A percentile compares a stretch with the other conserved stretches of the same genome.
phyloP scores from a whole-genome alignment of 1,140 invertebrate genomes.

The Bombus cullumanus region DNA sequence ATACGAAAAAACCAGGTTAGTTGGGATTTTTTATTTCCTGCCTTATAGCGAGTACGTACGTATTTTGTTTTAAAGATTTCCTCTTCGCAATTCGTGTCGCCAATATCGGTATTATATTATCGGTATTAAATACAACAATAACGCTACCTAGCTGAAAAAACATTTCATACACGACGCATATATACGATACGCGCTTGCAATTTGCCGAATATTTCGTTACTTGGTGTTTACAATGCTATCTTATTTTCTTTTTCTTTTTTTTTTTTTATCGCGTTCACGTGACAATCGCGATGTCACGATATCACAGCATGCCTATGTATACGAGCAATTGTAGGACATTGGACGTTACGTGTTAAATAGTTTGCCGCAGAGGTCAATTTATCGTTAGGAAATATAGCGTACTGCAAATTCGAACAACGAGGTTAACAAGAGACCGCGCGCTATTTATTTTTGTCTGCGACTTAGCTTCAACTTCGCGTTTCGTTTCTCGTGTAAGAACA shows the following conservation, averaged over 20 bases:
- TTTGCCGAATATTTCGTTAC: too few species aligned
- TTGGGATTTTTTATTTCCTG: not conserved
- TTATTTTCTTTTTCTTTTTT: fast-evolving
- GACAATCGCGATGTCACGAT: constrained; percentile 29
- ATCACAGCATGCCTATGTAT: not conserved
- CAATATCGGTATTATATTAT: too few species aligned
- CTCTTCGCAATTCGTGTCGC: too few species aligned
- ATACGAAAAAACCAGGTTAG: not conserved
- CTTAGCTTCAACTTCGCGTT: not conserved
- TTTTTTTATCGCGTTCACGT: not conserved
- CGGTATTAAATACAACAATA: not conserved
- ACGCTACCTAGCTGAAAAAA: not conserved
- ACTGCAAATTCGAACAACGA: constrained; percentile 32
- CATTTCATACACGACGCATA: not conserved
- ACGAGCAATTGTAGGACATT: constrained; percentile 30
- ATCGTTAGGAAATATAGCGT: constrained; percentile 31
- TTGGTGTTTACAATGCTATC: too few species aligned
- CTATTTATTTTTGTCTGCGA: constrained; percentile 13
- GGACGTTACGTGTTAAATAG: constrained; percentile 1
- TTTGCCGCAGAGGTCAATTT: constrained; percentile 28
- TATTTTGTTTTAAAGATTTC: too few species aligned
- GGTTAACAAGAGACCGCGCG: constrained; percentile 34
- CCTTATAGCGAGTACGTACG: too few species aligned
- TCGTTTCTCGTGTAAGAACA: not conserved
- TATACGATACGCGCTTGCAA: not conserved